Conservation (phyloP, 2,888 invertebrate genomes). For the Clunio marinus region DNA sequence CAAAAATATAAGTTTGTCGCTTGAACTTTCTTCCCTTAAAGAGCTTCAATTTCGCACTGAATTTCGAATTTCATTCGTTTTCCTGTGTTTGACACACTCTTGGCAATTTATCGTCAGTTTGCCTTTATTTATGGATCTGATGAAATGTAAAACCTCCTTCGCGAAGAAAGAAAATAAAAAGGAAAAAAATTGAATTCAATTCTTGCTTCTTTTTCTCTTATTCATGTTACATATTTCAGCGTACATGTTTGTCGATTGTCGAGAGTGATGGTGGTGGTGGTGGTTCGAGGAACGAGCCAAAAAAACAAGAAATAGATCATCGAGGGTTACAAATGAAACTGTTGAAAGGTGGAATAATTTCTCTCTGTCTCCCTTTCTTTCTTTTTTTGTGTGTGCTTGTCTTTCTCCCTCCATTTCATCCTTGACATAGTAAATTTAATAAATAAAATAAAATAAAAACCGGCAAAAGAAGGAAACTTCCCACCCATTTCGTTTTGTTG, state of each 20-base stretch:
- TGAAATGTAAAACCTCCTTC: background rate
- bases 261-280: too few species aligned
- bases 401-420: background rate
- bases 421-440: conserved; percentile 28
- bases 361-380: too few species aligned
- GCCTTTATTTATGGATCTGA: background rate
- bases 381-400: too few species aligned
- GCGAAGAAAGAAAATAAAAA: too few species aligned
- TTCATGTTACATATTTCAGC: background rate
- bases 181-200: background rate
- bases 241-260: conserved; percentile 6
- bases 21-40: too few species aligned
- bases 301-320: conserved; percentile 28
- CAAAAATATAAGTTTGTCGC: too few species aligned
- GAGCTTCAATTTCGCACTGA: too few species aligned
- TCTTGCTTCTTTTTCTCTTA: background rate
- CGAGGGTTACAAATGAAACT: conserved; percentile 19
- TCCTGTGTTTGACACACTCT: background rate
- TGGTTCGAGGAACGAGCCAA: background rate
- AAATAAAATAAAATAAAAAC: conserved; percentile 8
- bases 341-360: conserved; percentile 35
- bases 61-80: background rate
- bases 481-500: conserved; percentile 23
- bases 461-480: background rate
- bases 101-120: too few species aligned